Evolutionary conservation across 2,113 vertebrate genomes (phyloP), one percentile per base, ranked within the genome.

Genomic region (Emydocephalus ijimae): DNA sequence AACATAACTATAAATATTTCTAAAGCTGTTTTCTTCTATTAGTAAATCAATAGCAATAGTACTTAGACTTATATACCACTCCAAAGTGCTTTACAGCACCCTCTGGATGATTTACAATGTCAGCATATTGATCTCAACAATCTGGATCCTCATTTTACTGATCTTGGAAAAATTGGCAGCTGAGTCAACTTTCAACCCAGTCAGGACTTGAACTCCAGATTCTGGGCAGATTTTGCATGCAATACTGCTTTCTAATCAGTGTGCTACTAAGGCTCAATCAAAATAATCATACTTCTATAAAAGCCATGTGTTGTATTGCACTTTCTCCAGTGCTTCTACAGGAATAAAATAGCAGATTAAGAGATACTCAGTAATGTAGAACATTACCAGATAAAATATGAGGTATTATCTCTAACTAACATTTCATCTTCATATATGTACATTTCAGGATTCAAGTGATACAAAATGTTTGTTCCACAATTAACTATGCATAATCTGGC

Each of bases 231-330:
- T 4, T 64, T 64, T 64, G 26, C 26, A n/a, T 64, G 91, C 90
- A 93, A 54, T 0, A 91, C 89, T 93, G 93, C 64, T 92, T 93
- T 91, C 92, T 94, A 94, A 93, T 93, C 23, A 91, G 55, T 29
- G 8, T 89, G 21, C 89, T 45, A 93, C 55, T 88, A 10, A 45
- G 86, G 69, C 56, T 89, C 26, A 34, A 90, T 85, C 74, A 81
- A 43, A 91, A 89, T 0, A 90, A 96, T 88, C 93, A 59, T 34
- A 26, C 87, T 90, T 15, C 61, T 26, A 45, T 56, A 55, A 81
- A 81, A 43, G 7, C n/a, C 54, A 29, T 91, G 39, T 55, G n/a
- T 39, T 59, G 45, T 87, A 29, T 39, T 50, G n/a, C 29, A 61
- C 29, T 59, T 74, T 69, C 26, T 24, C 50, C 45, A 45, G 48